phyloP scores from a whole-genome alignment of 1,140 invertebrate genomes.

The Choristoneura fumiferana region DNA sequence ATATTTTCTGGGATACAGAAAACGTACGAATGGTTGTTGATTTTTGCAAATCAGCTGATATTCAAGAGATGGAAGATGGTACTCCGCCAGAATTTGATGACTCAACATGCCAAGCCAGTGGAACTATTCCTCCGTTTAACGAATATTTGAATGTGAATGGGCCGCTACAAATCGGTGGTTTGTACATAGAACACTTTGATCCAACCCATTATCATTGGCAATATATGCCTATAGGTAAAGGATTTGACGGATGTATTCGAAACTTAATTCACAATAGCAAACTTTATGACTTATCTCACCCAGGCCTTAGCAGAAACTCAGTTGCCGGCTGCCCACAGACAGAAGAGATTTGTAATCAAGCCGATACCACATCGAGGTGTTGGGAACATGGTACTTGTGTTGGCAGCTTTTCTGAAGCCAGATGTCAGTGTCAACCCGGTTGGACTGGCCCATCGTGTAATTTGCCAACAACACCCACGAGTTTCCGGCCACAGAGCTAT shows the following conservation, averaged over 20 bases:
- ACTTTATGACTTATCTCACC: slow-evolving; percentile 94
- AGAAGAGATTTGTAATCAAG: slow-evolving; percentile 91
- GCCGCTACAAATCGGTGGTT: slow-evolving; percentile 94
- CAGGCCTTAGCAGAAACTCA: slow-evolving; percentile 90
- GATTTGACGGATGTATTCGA: slow-evolving; percentile 96
- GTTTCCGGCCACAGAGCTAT: slow-evolving; percentile 95
- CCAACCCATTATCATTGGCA: slow-evolving; percentile 92
- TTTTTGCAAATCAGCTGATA: slow-evolving; percentile 91
- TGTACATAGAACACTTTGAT: slow-evolving; percentile 92
- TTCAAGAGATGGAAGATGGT: slow-evolving; percentile 93
- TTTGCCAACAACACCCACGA: slow-evolving; percentile 90
- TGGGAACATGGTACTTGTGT: slow-evolving; percentile 96
- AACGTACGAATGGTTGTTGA: slow-evolving; percentile 95
- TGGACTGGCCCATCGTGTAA: slow-evolving; percentile 94
- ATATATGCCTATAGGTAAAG: slow-evolving; percentile 91
- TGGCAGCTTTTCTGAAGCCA: slow-evolving; percentile 91
- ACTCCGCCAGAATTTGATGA: slow-evolving; percentile 92
- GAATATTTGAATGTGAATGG: slow-evolving; percentile 98
- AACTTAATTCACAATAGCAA: slow-evolving; percentile 98
- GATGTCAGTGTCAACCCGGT: slow-evolving; percentile 95
- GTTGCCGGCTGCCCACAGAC: slow-evolving; percentile 93
- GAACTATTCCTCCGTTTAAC: slow-evolving; percentile 95
- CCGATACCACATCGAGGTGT: slow-evolving; percentile 89
- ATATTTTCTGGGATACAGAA: slow-evolving; percentile 97
- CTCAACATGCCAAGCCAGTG: slow-evolving; percentile 91